These are phyloP conservation scores for Tragelaphus strepsiceros DNA, from an alignment of 2,113 vertebrate species.

Conservation along the genomic window DNA sequence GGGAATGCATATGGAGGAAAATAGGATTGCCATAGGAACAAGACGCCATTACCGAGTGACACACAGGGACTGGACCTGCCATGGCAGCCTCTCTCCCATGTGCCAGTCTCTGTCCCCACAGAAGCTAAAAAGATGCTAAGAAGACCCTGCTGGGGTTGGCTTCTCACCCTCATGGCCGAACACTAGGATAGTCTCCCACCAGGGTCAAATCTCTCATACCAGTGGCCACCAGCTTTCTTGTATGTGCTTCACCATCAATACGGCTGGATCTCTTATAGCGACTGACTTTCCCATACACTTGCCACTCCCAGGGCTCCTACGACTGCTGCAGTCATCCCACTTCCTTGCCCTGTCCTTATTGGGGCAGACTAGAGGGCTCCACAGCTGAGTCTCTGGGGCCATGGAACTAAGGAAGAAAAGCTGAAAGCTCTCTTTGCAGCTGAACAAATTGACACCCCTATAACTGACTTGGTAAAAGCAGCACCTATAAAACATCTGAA, in stretches of 20 bases:
- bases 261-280: not conserved
- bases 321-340: not conserved
- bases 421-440: not conserved
- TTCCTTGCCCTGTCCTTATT: not conserved
- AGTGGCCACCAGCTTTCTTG: not conserved
- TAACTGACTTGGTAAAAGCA: not conserved
- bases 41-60: not conserved
- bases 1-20: not conserved
- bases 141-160: not conserved
- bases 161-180: fast-evolving
- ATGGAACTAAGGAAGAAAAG: not conserved
- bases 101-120: not conserved
- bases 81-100: not conserved
- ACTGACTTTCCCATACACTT: not conserved
- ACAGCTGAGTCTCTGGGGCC: not conserved
- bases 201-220: not conserved
- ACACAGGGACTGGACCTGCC: not conserved
- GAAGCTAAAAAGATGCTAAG: not conserved
- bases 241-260: not conserved
- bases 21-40: not conserved
- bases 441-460: not conserved
- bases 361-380: not conserved
- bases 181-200: not conserved
- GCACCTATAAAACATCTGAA: not conserved
- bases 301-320: not conserved